Evolutionary conservation across 92 coral and sea anemone species (phyloP).

Genomic region (Zoanthus solanderi): DNA sequence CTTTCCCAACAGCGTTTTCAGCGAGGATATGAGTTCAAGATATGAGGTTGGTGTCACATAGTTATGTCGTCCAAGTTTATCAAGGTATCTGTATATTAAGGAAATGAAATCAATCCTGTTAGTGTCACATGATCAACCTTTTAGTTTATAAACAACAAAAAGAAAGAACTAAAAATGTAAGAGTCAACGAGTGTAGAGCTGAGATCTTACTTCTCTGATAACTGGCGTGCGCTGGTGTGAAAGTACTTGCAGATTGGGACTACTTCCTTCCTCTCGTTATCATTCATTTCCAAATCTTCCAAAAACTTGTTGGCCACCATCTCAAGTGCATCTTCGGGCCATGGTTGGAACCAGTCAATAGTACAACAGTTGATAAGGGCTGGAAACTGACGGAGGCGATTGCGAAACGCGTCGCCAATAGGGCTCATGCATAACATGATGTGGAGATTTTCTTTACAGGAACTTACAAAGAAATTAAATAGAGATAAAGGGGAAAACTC

Average conservation of each 20-base stretch:
- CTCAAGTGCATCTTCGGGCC: constrained; percentile 99
- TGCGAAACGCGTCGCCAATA: constrained; percentile 98
- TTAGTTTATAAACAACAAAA: no score
- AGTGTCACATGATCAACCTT: neutral
- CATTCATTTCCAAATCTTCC: constrained; percentile 88
- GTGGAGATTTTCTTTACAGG: constrained; percentile 98
- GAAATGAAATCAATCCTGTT: neutral
- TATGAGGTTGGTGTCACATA: constrained; percentile 99
- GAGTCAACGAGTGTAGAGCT: neutral
- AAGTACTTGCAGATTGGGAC: constrained; percentile 92
- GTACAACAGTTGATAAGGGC: constrained; percentile 99
- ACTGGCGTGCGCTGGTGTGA: constrained; percentile 94
- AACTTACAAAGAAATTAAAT: constrained; percentile 96
- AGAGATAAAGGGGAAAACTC: constrained; percentile 97
- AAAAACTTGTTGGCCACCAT: constrained; percentile 99
- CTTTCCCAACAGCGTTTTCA: constrained; percentile 90
- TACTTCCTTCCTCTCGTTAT: constrained; percentile 91
- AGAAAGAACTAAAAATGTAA: no score
- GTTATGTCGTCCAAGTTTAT: constrained; percentile 96
- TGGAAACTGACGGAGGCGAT: constrained; percentile 97
- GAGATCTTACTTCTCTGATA: constrained; percentile 91
- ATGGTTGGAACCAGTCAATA: constrained; percentile 99
- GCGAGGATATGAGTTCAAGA: constrained; percentile 96
- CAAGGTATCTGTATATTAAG: constrained; percentile 75
- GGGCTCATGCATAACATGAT: constrained; percentile 99